Evolutionary conservation across 2,113 vertebrate genomes (phyloP), one percentile per base, ranked within the genome.

Genomic region (Malurus cyaneus): DNA sequence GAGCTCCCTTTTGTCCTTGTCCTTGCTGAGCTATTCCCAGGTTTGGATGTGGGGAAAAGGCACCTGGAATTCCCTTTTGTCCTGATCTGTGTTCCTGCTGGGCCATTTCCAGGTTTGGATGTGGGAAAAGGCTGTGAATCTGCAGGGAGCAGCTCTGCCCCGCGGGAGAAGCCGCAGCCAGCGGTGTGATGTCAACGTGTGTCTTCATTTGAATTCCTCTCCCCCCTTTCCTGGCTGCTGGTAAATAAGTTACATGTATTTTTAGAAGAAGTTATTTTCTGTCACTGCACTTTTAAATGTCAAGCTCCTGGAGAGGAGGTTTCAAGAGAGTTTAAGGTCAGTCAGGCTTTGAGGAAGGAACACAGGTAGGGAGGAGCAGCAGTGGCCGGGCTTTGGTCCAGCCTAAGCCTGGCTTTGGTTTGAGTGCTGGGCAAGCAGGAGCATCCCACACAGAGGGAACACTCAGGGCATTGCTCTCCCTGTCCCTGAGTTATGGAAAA

Each of bases 181-280:
- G 80, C 11, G 6, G 64, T 4, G 4, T 2, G 5, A 80, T 60
- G 60, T 65, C 11, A 82, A n/a, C 59, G 74, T 46, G 70, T 85
- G 73, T 32, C 66, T 87, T 92, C 80, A 91, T 95, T 69, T 85
- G 90, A 88, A 94, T 95, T 89, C 86, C 57, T 72, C 88, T 73
- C 67, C 65, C 72, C 72, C 59, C 61, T 91, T 70, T 85, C 71
- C 85, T 80, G 7, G 12, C 26, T 50, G 70, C 62, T 89, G 91
- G 88, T 96, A 97, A 96, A 95, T 97, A 96, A 96, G 89, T 96
- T 77, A 89, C 92, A 96, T 53, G 0, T 96, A 94, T 94, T 96
- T 96, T 97, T 95, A 95, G 91, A 84, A 83, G 85, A 93, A 91
- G 89, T 91, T 97, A 89, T 95, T 96, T 97, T 95, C 89, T 94